Percentiles rank a stretch among this genome's conserved stretches.
phyloP scores from a whole-genome alignment of 1,140 invertebrate species.

The Chionoecetes opilio region DNA sequence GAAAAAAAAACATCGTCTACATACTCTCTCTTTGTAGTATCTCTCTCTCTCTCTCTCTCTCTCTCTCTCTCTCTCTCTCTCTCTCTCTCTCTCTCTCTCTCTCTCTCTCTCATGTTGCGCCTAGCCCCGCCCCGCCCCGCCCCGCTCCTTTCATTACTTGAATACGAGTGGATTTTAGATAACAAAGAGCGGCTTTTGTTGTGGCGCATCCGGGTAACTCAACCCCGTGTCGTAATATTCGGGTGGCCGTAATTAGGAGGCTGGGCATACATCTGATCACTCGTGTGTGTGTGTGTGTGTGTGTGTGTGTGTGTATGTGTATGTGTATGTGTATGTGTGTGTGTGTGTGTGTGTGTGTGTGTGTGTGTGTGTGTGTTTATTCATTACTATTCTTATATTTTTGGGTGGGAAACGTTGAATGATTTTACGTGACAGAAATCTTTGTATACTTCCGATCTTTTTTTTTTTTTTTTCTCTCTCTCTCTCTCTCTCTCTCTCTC shows the following conservation, averaged over 20 bases:
- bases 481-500: not conserved
- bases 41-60: constrained; percentile 16
- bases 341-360: constrained; percentile 61
- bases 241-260: not conserved
- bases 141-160: constrained; percentile 3
- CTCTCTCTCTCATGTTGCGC: not conserved
- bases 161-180: constrained; percentile 21
- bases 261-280: not conserved
- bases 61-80: constrained; percentile 60
- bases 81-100: constrained; percentile 36
- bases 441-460: no score
- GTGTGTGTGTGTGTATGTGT: constrained; percentile 46
- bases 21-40: not conserved
- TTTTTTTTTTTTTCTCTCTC: not conserved
- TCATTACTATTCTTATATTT: no score
- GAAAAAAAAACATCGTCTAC: not conserved
- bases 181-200: constrained; percentile 46
- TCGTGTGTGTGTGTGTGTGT: constrained; percentile 33
- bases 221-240: not conserved
- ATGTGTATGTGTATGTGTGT: constrained; percentile 62
- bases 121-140: not conserved
- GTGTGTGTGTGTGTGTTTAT: constrained; percentile 33
- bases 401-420: no score
- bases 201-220: constrained; percentile 38
- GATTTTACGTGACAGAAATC: no score